Evolutionary conservation across 2,888 invertebrate genomes (phyloP).

Genomic region (Ophonus ardosiacus): DNA sequence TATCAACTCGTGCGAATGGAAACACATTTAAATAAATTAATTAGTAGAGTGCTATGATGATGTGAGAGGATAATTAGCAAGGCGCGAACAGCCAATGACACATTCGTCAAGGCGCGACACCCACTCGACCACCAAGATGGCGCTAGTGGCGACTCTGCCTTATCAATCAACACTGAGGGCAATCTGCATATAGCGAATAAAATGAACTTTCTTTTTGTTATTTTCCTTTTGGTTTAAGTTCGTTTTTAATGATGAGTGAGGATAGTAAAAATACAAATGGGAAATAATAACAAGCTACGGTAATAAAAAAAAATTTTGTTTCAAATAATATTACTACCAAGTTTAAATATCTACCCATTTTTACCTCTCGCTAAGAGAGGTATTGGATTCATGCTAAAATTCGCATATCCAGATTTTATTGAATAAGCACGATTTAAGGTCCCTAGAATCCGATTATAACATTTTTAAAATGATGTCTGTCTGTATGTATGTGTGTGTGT

Average conservation of each 20-base stretch:
- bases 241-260: background rate
- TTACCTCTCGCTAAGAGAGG: too few species aligned
- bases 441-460: too few species aligned
- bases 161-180: background rate
- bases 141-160: background rate
- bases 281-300: too few species aligned
- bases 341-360: too few species aligned
- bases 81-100: slow-evolving; percentile 30
- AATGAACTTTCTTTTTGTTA: background rate
- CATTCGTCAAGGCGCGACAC: slow-evolving; percentile 37
- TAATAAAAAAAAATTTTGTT: too few species aligned
- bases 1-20: slow-evolving; percentile 52
- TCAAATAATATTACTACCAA: too few species aligned
- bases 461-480: too few species aligned
- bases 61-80: slow-evolving; percentile 60
- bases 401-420: too few species aligned
- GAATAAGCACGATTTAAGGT: too few species aligned
- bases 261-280: too few species aligned
- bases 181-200: background rate
- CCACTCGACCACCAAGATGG: slow-evolving; percentile 25
- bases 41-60: slow-evolving; percentile 53
- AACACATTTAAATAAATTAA: slow-evolving; percentile 64
- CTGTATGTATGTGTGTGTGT: too few species aligned
- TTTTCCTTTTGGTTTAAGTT: background rate
- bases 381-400: too few species aligned